Evolutionary conservation across 2,113 vertebrate species (phyloP), one percentile per base, ranked within the genome.

Genomic region (Pelecanus crispus): DNA sequence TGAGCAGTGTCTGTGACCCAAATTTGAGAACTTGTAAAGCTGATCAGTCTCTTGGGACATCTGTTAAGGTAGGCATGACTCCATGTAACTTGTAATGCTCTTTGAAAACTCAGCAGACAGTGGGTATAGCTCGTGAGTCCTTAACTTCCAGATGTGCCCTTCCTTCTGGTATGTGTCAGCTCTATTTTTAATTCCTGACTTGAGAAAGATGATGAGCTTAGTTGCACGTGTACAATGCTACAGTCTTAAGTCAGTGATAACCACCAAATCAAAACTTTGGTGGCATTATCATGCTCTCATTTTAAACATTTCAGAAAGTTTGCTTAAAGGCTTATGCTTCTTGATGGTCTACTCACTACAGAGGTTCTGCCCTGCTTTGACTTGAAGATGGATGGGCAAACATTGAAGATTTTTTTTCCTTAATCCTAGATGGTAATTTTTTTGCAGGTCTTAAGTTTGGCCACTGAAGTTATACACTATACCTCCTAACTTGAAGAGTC

Each of bases 401-500:
- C 9, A 34, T 10, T 13, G 13, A n/a, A 49, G 20, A 17, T 6
- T 59, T 36, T 61, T 66, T 86, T 72, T 26, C n/a, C n/a, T 74
- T 36, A 74, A 14, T 49, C 17, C 4, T 47, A 22, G 17, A 3
- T 63, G 10, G 26, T 72, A 29, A 5, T 7, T 29, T 61, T 81
- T 70, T 70, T 9, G 9, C 49, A 59, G n/a, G 11, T 31, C 13
- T 49, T 17, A n/a, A 19, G 11, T 53, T 59, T 83, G 55, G 3
- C 17, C 20, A 31, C 29, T 21, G 11, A 31, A 42, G 34, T 28
- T 34, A 21, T 0, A 4, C 5, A 14, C 21, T 78, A 0, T 61
- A 16, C n/a, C 6, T 50, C 7, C 11, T 56, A 31, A 52, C 12
- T 18, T 62, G 42, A 36, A 25, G 26, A 50, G 22, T 36, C 1